Evolutionary conservation across 2,113 vertebrate species (phyloP).

Genomic region (Zonotrichia leucophrys): DNA sequence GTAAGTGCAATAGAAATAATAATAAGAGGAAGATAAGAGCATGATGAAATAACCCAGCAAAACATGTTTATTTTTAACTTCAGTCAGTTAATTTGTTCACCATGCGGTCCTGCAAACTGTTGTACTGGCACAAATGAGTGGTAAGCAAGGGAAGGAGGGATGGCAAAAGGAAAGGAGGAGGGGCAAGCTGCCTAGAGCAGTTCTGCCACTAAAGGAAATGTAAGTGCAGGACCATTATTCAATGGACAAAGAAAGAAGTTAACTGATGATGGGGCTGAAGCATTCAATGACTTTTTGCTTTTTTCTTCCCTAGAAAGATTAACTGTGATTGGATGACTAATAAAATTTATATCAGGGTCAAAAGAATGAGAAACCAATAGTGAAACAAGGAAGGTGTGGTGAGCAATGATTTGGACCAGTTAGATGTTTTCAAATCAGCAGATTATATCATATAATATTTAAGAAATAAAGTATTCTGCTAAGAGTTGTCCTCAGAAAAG

Average conservation of each 20-base stretch:
- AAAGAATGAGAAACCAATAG: not conserved
- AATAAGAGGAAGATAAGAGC: not conserved
- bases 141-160: not conserved
- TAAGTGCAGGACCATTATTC: not conserved
- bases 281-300: not conserved
- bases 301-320: not conserved
- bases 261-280: not conserved
- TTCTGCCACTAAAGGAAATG: not conserved
- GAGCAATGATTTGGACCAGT: not conserved
- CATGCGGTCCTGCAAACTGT: constrained; percentile 30
- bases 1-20: not conserved
- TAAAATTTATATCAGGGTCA: not conserved
- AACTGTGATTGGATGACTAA: not conserved
- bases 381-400: not conserved
- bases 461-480: not conserved
- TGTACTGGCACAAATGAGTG: not conserved
- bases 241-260: not conserved
- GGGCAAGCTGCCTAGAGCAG: not conserved
- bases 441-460: not conserved
- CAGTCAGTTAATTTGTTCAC: constrained; percentile 29
- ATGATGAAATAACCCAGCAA: constrained; percentile 29
- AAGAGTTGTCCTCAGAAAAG: not conserved
- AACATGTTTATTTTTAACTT: constrained; percentile 57
- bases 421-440: not conserved
- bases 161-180: not conserved